A percentile compares a stretch with the other conserved stretches of the same genome.
phyloP scores from a whole-genome alignment of 2,888 invertebrate species.

The Harpalus rubripes region DNA sequence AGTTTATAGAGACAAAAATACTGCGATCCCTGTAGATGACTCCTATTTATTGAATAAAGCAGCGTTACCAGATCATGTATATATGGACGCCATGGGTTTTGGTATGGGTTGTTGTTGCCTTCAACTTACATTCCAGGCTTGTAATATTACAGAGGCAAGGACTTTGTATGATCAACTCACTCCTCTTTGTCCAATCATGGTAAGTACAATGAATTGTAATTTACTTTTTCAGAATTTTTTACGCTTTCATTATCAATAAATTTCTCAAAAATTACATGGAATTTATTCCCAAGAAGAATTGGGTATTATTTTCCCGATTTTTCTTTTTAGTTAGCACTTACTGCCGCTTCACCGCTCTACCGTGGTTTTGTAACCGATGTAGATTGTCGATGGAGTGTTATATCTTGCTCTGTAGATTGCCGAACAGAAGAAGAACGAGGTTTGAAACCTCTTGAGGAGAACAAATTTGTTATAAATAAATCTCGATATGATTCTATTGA shows the following conservation, averaged over 20 bases:
- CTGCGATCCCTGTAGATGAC: constrained; percentile 91
- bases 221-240: background rate
- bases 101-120: constrained; percentile 99
- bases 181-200: constrained; percentile 97
- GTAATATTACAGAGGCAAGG: constrained; percentile 96
- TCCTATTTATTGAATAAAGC: constrained; percentile 83
- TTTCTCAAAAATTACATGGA: background rate
- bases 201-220: constrained; percentile 74
- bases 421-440: constrained; percentile 96
- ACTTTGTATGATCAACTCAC: constrained; percentile 98
- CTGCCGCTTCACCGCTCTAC: constrained; percentile 97
- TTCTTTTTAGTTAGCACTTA: constrained; percentile 89
- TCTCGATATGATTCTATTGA: constrained; percentile 99
- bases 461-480: constrained; percentile 92
- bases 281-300: background rate
- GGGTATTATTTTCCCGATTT: background rate
- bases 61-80: constrained; percentile 93
- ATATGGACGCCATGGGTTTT: constrained; percentile 99
- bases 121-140: constrained; percentile 97
- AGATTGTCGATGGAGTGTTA: constrained; percentile 99
- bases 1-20: constrained; percentile 95
- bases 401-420: constrained; percentile 97
- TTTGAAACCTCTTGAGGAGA: constrained; percentile 83
- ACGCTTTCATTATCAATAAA: too few species aligned
- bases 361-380: constrained; percentile 96